Evolutionary conservation across 2,888 invertebrate genomes (phyloP).

Genomic region (Napeogenes inachia): DNA sequence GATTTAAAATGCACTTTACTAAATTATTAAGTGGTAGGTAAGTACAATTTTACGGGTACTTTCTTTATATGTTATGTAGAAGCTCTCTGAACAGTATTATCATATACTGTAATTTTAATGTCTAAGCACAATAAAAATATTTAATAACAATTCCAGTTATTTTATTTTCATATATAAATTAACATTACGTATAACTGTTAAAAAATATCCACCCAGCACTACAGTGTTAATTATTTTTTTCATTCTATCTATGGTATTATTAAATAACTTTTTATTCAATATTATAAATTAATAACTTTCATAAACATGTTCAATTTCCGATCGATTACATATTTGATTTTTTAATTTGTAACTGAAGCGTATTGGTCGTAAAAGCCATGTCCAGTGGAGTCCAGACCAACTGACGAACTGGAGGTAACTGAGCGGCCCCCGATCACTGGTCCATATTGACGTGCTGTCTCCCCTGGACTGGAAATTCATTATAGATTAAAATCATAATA

Average conservation of each 20-base stretch:
- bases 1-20: not conserved
- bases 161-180: not conserved
- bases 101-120: constrained; percentile 8
- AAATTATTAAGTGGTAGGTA: not conserved
- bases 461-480: constrained; percentile 42
- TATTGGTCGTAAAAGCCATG: constrained; percentile 51
- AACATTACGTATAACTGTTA: too few species aligned
- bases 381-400: constrained; percentile 48
- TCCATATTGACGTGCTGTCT: constrained; percentile 41
- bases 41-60: constrained; percentile 16
- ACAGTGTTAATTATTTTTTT: constrained; percentile 2
- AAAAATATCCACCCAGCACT: constrained; percentile 8
- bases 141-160: not conserved
- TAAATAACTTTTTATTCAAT: not conserved
- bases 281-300: not conserved
- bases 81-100: constrained; percentile 27
- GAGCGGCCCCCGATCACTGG: constrained; percentile 36
- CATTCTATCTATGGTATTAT: not conserved
- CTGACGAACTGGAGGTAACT: constrained; percentile 47
- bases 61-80: constrained; percentile 10
- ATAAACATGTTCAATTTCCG: not conserved
- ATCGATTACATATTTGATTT: not conserved
- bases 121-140: constrained; percentile 1
- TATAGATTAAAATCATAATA: too few species aligned
- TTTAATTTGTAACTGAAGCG: constrained; percentile 37